Conservation (phyloP, 2,888 invertebrate species). For the Xestia c-nigrum region DNA sequence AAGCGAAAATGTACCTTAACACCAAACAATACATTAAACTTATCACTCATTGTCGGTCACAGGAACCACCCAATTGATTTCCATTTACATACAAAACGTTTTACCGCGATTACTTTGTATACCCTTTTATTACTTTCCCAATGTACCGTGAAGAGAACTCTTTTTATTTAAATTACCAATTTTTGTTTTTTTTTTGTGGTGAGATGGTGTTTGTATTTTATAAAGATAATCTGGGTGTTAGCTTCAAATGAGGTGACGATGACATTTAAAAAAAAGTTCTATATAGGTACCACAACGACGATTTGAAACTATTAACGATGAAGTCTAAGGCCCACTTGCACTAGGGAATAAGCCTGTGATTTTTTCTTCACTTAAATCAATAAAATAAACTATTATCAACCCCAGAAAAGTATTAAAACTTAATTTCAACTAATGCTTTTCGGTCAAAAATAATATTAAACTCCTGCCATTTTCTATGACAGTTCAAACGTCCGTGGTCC, state of each 20-base stretch:
- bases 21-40: conserved; percentile 47
- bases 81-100: conserved; percentile 85
- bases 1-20: conserved; percentile 46
- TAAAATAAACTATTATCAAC: too few relatives aligned
- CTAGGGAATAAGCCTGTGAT: too few relatives aligned
- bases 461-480: too few relatives aligned
- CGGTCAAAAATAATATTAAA: too few relatives aligned
- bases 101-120: conserved; percentile 80
- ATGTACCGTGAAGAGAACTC: conserved; percentile 77
- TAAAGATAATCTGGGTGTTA: background rate
- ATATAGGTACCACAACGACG: background rate
- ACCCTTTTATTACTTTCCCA: conserved; percentile 77
- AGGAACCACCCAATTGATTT: conserved; percentile 77
- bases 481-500: too few relatives aligned
- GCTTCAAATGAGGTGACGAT: background rate
- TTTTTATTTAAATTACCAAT: conserved; percentile 64
- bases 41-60: conserved; percentile 63
- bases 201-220: background rate
- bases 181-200: conserved; percentile 34
- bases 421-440: too few relatives aligned
- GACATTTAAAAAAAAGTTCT: background rate
- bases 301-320: background rate
- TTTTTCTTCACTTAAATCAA: too few relatives aligned
- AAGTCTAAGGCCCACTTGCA: background rate
- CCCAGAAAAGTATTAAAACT: too few relatives aligned